A percentile compares a stretch with the other conserved stretches of the same genome.
Evolutionary conservation across 1,140 invertebrate genomes (phyloP).

Genomic region (Drusus annulatus): DNA sequence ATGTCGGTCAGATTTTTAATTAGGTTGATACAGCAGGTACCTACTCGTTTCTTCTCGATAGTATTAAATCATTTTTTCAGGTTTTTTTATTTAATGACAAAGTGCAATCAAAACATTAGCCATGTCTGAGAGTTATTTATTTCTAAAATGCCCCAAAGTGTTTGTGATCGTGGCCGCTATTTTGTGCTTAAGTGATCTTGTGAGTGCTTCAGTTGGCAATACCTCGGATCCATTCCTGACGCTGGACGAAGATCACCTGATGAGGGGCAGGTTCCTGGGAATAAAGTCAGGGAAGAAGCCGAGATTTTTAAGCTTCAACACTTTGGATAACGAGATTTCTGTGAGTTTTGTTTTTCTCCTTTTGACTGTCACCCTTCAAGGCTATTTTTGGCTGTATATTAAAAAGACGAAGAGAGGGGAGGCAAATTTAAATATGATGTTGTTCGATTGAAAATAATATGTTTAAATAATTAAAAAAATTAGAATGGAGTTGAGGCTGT

Average conservation of each 20-base stretch:
- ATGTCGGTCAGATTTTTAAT: no score
- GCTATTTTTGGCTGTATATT: no score
- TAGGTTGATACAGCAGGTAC: no score
- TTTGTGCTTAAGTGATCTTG: background rate
- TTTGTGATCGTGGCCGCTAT: background rate
- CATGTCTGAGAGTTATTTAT: background rate
- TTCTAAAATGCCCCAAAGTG: background rate
- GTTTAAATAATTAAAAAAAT: no score
- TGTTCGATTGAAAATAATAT: no score
- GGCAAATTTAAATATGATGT: no score
- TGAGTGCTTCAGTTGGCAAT: slow-evolving; percentile 22
- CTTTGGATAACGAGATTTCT: slow-evolving; percentile 61
- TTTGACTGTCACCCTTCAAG: no score
- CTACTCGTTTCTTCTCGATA: no score
- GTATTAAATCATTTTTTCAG: no score
- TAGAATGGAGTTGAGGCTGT: no score
- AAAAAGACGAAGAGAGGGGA: no score
- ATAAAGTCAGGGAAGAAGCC: slow-evolving; percentile 54
- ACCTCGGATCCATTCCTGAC: slow-evolving; percentile 42
- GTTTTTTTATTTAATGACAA: no score
- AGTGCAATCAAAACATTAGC: background rate
- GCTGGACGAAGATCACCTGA: slow-evolving; percentile 56
- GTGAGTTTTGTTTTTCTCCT: slow-evolving; percentile 57
- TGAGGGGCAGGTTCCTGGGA: slow-evolving; percentile 51
- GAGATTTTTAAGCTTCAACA: slow-evolving; percentile 63